Evolutionary conservation across 1,140 invertebrate species (phyloP).

Genomic region (Whitmania pigra): DNA sequence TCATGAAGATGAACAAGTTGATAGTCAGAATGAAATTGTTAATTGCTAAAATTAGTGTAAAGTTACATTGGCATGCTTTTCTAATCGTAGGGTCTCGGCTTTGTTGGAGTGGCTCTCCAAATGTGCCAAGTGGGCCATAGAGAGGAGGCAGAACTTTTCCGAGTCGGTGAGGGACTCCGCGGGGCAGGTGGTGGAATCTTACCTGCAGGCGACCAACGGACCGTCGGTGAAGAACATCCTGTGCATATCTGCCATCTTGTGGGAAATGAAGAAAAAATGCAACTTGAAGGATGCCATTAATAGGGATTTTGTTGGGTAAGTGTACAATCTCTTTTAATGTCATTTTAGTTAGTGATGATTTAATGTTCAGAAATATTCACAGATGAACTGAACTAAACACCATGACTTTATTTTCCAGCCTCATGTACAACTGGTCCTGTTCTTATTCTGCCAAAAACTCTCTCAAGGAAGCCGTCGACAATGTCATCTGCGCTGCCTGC

Average conservation of each 20-base stretch:
- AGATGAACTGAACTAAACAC: too few species aligned
- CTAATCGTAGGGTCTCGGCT: constrained; percentile 43
- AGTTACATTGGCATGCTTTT: constrained; percentile 1
- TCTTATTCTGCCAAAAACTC: constrained; percentile 50
- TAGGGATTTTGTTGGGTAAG: constrained; percentile 36
- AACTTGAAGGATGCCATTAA: constrained; percentile 30
- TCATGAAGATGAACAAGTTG: not conserved
- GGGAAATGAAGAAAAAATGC: constrained; percentile 44
- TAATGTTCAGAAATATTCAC: too few species aligned
- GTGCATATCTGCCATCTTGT: constrained; percentile 64
- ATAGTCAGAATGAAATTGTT: not conserved
- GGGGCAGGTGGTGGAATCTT: too few species aligned
- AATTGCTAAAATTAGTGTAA: too few species aligned
- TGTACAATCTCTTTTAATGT: too few species aligned
- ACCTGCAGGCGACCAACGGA: constrained; percentile 14
- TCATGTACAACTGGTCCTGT: constrained; percentile 62
- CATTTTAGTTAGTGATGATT: too few species aligned
- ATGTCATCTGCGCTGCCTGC: constrained; percentile 68
- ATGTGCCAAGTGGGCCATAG: constrained; percentile 42
- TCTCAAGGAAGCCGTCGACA: constrained; percentile 64
- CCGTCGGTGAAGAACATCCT: constrained; percentile 48
- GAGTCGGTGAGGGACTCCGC: not conserved
- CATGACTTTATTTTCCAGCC: constrained; percentile 37
- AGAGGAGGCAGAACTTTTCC: constrained; percentile 27
- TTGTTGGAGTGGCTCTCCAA: constrained; percentile 53